phyloP scores from a whole-genome alignment of 2,888 invertebrate species.

The Troilus luridus region DNA sequence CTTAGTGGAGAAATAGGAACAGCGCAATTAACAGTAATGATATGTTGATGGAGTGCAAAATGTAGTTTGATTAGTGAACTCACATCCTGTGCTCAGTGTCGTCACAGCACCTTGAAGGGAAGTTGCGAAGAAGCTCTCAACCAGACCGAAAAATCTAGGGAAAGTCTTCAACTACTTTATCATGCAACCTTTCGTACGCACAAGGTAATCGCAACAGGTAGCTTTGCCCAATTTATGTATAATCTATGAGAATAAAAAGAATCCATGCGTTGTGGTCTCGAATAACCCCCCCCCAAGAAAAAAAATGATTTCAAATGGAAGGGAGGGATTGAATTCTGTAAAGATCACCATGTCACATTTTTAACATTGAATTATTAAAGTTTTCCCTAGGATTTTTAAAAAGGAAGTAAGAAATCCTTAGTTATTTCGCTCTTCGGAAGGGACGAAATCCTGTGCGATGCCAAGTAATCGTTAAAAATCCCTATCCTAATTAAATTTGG shows the following conservation, averaged over 20 bases:
- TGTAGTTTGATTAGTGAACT: not conserved
- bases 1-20: not conserved
- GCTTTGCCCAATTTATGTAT: not conserved
- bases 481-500: too few relatives aligned
- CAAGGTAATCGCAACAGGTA: not conserved
- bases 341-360: too few relatives aligned
- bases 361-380: too few relatives aligned
- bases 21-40: constrained; percentile 9
- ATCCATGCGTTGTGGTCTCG: not conserved
- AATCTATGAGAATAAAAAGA: not conserved
- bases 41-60: not conserved
- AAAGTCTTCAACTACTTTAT: not conserved
- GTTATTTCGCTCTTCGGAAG: too few relatives aligned
- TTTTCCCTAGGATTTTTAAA: too few relatives aligned
- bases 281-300: too few relatives aligned
- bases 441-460: too few relatives aligned
- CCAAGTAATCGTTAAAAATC: too few relatives aligned
- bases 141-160: not conserved
- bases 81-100: not conserved
- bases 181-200: not conserved
- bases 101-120: not conserved
- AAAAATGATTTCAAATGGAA: too few relatives aligned
- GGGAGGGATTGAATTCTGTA: too few relatives aligned
- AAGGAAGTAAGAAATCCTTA: too few relatives aligned
- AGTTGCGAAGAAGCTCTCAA: not conserved